phyloP scores from a whole-genome alignment of 1,140 invertebrate genomes.

The Augochlora pura region DNA sequence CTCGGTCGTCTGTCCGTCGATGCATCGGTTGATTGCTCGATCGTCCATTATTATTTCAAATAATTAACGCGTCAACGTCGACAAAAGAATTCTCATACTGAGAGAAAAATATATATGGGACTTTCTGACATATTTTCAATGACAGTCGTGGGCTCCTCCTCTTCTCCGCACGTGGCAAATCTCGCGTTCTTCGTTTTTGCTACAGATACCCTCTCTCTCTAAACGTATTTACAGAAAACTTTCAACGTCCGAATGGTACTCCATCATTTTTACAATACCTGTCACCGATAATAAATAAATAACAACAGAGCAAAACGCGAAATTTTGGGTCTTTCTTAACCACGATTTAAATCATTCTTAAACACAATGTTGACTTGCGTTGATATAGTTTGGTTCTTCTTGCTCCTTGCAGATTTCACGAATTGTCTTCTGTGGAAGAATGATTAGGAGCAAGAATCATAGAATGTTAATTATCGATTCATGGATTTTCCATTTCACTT shows the following conservation, averaged over 20 bases:
- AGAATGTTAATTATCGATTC: too few species aligned
- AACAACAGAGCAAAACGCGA: background rate
- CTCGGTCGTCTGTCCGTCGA: background rate
- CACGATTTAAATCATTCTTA: background rate
- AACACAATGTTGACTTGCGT: background rate
- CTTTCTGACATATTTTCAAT: background rate
- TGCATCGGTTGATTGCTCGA: background rate
- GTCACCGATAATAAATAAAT: conserved; percentile 32
- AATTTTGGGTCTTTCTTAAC: background rate
- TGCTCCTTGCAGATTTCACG: too few species aligned
- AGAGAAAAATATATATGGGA: background rate
- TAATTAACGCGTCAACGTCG: background rate
- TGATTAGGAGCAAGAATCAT: background rate
- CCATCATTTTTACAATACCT: conserved; percentile 2
- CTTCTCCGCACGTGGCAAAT: background rate
- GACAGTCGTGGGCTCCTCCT: background rate
- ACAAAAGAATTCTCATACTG: background rate
- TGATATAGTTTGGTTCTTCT: background rate
- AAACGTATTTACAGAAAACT: conserved; percentile 22
- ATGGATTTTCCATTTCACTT: too few species aligned
- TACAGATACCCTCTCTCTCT: conserved; percentile 12
- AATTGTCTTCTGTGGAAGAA: background rate
- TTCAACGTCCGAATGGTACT: background rate
- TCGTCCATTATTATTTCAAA: background rate
- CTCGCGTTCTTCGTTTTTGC: background rate